Conservation (phyloP, 2,888 invertebrate species). For the Yponomeuta malinellus region DNA sequence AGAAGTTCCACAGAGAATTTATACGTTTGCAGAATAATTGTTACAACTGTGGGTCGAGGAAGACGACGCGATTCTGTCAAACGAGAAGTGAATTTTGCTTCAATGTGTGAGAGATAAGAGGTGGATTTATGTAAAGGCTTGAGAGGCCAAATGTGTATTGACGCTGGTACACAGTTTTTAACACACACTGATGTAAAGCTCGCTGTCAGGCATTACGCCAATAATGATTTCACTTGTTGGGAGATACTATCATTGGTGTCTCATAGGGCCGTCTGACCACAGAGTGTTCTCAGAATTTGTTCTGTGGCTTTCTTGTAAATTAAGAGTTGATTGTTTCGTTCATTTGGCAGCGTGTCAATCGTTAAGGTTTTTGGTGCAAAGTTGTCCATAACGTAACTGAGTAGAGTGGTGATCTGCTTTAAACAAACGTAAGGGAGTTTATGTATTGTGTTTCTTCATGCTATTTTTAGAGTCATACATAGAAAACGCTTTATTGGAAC, state of each 20-base stretch:
- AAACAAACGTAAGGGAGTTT: no score
- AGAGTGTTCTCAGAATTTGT: constrained; percentile 17
- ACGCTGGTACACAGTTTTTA: not conserved
- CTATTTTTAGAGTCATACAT: no score
- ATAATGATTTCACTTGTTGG: constrained; percentile 46
- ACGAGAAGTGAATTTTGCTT: not conserved
- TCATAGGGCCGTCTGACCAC: constrained; percentile 25
- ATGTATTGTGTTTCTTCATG: no score
- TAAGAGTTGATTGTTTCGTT: no score
- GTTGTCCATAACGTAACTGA: no score
- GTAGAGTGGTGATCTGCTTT: no score
- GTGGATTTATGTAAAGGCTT: no score
- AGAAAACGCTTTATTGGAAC: no score
- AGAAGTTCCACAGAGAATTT: constrained; percentile 42
- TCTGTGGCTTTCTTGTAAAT: no score
- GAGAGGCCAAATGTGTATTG: no score
- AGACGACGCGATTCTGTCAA: constrained; percentile 17
- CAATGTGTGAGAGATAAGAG: not conserved
- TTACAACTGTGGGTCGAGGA: constrained; percentile 29
- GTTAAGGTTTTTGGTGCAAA: no score
- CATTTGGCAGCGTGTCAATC: no score
- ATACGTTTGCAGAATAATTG: constrained; percentile 29
- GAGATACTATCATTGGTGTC: constrained; percentile 47
- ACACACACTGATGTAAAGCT: not conserved
- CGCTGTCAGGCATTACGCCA: constrained; percentile 16